Base-by-base conservation (phyloP, 2,888 invertebrate genomes). In the Boloria selene region DNA sequence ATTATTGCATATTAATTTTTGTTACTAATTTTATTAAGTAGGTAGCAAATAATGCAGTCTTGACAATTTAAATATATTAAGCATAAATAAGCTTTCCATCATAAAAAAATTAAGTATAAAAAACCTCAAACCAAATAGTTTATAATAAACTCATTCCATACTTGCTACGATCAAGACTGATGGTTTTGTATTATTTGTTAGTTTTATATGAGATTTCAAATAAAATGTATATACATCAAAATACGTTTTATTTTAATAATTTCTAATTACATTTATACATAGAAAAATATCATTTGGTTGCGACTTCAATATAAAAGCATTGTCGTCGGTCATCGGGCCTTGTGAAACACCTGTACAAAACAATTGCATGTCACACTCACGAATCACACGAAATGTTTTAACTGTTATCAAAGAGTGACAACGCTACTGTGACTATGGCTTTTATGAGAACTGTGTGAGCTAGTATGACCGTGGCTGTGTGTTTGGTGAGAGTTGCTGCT, bases 381-480 rank as follows among this genome's bases (percentile, higher is more conserved):
- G 56, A 42, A 56, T 31, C 45, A 47, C 53, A 53, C 45, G 61
- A 49, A 42, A 61, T 44, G 42, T n/a, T 17, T 13, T 16, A 56
- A 51, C 56, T 31, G 38, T 70, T 52, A 70, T 86, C 79, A 88
- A 65, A 88, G 85, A 42, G 84, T 85, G 63, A 88, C 88, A 13
- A 90, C 80, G 70, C 79, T 85, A 65, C 85, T 78, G 69, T 84
- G 85, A 0, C 79, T 26, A 22, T 83, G 84, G 49, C 73, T 73
- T 67, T 82, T 83, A 61, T 82, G 80, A 16, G 79, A 75, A 61
- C 73, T 71, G 61, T 82, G 80, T 17, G 79, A 75, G 61, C 73
- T 71, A 62, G 72, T 70, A 49, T 75, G 76, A 16, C 74, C 63
- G 63, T 83, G 83, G 3, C 75, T 54, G 42, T 82, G 82, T 3